A percentile compares a stretch with the other conserved stretches of the same genome.
phyloP scores from a whole-genome alignment of 2,888 invertebrate species.

The Pyrocoelia pectoralis region DNA sequence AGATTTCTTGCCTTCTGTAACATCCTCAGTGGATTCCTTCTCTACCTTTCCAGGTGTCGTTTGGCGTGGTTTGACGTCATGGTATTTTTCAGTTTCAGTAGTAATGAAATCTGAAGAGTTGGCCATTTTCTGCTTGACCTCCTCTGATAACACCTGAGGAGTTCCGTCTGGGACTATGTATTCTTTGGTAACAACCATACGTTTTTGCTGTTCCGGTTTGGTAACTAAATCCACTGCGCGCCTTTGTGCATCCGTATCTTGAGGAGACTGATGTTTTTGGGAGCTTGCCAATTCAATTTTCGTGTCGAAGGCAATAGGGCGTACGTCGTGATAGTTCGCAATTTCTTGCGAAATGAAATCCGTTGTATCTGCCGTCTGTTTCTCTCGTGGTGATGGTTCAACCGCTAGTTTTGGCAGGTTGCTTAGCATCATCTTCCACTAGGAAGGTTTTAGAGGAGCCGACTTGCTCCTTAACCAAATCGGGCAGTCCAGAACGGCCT shows the following conservation, averaged over 20 bases:
- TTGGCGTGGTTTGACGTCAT: background rate
- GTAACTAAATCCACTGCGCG: too few species aligned
- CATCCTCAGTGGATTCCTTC: slow-evolving; percentile 1
- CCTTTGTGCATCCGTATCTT: too few species aligned
- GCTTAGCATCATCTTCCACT: background rate
- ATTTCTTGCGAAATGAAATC: slow-evolving; percentile 21
- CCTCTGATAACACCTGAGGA: background rate
- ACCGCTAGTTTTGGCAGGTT: background rate
- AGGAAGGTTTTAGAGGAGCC: background rate
- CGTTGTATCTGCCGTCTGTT: slow-evolving; percentile 13
- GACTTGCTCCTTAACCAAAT: background rate
- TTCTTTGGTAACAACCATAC: background rate
- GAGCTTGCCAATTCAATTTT: background rate
- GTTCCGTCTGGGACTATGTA: background rate
- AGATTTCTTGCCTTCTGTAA: slow-evolving; percentile 19
- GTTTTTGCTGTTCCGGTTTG: background rate
- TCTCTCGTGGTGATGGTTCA: background rate
- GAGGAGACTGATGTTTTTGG: too few species aligned
- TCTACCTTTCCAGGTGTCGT: too few species aligned
- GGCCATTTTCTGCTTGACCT: background rate
- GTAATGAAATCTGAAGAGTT: background rate
- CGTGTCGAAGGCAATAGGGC: background rate
- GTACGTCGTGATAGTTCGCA: slow-evolving; percentile 18
- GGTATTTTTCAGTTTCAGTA: background rate
- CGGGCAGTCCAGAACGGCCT: background rate